These are phyloP conservation scores for Oconnorella tubifera DNA, from an alignment of 2,888 invertebrate species.

Conservation along the genomic window DNA sequence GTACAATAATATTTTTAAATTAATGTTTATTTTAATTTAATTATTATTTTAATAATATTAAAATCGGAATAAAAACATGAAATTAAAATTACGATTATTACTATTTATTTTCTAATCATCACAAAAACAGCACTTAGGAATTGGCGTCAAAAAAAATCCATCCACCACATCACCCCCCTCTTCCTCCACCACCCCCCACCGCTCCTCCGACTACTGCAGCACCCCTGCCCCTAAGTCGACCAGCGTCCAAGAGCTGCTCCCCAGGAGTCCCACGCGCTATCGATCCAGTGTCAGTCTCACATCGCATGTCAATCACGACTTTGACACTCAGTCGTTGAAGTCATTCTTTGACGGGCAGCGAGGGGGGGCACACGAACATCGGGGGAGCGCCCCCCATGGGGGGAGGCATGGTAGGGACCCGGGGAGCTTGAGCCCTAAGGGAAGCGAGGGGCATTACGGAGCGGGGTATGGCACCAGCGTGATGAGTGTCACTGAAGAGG, in stretches of 20 bases:
- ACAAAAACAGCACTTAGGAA: constrained; percentile 19
- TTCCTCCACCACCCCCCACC: background rate
- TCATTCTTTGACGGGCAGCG: background rate
- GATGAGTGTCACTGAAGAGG: background rate
- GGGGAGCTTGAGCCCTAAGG: constrained; percentile 18
- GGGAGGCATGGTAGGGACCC: constrained; percentile 22
- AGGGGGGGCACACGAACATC: background rate
- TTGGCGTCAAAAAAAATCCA: constrained; percentile 21
- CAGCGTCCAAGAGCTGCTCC: constrained; percentile 31
- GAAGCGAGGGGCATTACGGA: no score
- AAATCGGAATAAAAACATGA: no score
- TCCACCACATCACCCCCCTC: no score
- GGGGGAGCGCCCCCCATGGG: constrained; percentile 7
- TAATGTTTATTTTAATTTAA: no score
- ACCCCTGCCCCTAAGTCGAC: constrained; percentile 28
- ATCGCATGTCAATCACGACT: constrained; percentile 3
- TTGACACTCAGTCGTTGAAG: constrained; percentile 8
- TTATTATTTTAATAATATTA: no score
- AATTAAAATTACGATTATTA: no score
- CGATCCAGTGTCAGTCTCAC: constrained; percentile 23
- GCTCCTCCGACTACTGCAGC: constrained; percentile 3
- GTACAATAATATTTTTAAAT: no score
- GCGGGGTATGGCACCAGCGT: background rate
- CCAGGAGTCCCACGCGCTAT: constrained; percentile 29
- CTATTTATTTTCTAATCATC: no score